These are phyloP conservation scores for Brevimyrus niger DNA, from an alignment of 2,113 vertebrate species.

Conservation along the genomic window DNA sequence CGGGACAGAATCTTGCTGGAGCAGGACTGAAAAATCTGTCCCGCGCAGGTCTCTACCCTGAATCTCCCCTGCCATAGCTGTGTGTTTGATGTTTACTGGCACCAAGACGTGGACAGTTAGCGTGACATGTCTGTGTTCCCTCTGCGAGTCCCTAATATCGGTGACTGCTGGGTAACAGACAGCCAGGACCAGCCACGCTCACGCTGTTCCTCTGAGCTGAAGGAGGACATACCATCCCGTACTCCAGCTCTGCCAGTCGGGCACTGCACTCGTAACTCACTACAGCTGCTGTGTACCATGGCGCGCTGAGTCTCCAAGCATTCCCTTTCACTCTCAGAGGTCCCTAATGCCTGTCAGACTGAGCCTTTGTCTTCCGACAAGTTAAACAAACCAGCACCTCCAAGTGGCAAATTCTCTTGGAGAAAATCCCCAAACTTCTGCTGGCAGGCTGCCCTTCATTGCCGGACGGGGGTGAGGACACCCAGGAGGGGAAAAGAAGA, in stretches of 20 bases:
- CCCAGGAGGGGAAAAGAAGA: not conserved
- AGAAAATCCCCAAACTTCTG: not conserved
- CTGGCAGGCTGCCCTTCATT: not conserved
- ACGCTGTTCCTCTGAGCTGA: not conserved
- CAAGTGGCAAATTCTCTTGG: not conserved
- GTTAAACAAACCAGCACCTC: not conserved
- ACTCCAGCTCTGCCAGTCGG: not conserved
- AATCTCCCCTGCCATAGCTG: not conserved
- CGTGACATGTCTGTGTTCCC: not conserved
- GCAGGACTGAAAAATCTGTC: too few species aligned
- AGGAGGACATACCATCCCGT: not conserved
- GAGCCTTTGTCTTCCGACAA: not conserved
- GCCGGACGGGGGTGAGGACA: not conserved
- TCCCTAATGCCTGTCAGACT: not conserved
- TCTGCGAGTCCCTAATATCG: not conserved
- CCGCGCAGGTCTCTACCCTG: too few species aligned
- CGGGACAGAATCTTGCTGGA: too few species aligned
- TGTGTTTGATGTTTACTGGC: not conserved
- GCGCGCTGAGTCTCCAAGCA: not conserved
- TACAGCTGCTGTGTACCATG: not conserved
- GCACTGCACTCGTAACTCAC: not conserved
- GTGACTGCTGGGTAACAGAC: not conserved
- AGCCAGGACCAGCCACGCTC: not conserved
- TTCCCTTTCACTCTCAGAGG: not conserved
- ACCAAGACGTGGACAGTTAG: not conserved